Evolutionary conservation across 2,888 invertebrate species (phyloP).

Genomic region (Leucophenga maculata): DNA sequence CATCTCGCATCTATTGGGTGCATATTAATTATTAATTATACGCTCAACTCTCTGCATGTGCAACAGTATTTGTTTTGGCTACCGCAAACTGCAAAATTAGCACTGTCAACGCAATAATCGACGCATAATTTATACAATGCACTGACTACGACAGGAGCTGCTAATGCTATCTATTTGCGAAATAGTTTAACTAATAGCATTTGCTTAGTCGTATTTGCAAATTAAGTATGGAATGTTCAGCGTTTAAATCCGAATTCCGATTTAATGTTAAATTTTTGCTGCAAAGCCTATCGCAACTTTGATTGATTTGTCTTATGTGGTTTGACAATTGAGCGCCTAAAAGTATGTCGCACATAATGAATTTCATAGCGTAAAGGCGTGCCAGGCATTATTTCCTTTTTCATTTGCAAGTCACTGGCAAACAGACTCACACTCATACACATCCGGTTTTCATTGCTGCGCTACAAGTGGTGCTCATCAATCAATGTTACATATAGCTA

Average conservation of each 20-base stretch:
- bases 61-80: not conserved
- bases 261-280: no score
- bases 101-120: constrained; percentile 19
- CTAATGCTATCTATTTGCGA: not conserved
- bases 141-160: not conserved
- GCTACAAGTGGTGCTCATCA: constrained; percentile 32
- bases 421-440: not conserved
- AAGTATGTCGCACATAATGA: not conserved
- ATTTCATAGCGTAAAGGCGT: not conserved
- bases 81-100: constrained; percentile 9
- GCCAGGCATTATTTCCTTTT: not conserved
- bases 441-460: constrained; percentile 12
- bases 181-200: constrained; percentile 1
- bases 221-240: no score
- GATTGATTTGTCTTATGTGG: not conserved
- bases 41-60: constrained; percentile 1
- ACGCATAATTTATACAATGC: constrained; percentile 1
- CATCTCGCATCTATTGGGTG: no score
- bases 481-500: constrained; percentile 14
- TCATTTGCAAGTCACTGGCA: no score
- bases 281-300: not conserved
- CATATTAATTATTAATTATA: constrained; percentile 21
- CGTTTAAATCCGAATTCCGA: no score
- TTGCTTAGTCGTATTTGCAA: not conserved
- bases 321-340: not conserved